phyloP scores from a whole-genome alignment of 2,113 vertebrate genomes.

The Cricetomys ansorgei region DNA sequence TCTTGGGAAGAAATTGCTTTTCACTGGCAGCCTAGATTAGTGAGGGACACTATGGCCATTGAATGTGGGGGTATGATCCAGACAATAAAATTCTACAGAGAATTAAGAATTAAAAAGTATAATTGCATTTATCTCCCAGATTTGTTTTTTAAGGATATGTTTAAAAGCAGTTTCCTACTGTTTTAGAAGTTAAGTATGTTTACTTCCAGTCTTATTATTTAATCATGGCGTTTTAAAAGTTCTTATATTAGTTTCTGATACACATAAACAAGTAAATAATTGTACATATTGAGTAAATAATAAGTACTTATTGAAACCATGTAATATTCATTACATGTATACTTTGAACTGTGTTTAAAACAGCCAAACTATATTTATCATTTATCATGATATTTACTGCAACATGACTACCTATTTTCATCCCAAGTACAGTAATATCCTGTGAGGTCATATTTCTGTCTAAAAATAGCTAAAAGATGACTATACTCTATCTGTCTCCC shows the following conservation, averaged over 20 bases:
- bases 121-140: background rate
- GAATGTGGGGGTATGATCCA: background rate
- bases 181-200: background rate
- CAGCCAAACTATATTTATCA: background rate
- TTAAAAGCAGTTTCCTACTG: background rate
- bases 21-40: rapidly evolving
- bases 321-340: background rate
- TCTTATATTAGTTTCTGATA: background rate
- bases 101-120: background rate
- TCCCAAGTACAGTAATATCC: too few relatives aligned
- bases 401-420: background rate
- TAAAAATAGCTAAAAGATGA: background rate
- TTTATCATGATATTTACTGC: too few relatives aligned
- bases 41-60: rapidly evolving
- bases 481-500: rapidly evolving
- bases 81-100: background rate
- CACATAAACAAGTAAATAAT: background rate
- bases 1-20: background rate
- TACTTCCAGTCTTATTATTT: background rate
- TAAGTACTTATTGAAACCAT: too few relatives aligned
- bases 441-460: background rate
- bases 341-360: background rate
- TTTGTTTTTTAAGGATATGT: background rate
- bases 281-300: too few relatives aligned
- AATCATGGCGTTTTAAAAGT: background rate